Evolutionary conservation across 2,888 invertebrate genomes (phyloP).

Genomic region (Rotaria sp.): DNA sequence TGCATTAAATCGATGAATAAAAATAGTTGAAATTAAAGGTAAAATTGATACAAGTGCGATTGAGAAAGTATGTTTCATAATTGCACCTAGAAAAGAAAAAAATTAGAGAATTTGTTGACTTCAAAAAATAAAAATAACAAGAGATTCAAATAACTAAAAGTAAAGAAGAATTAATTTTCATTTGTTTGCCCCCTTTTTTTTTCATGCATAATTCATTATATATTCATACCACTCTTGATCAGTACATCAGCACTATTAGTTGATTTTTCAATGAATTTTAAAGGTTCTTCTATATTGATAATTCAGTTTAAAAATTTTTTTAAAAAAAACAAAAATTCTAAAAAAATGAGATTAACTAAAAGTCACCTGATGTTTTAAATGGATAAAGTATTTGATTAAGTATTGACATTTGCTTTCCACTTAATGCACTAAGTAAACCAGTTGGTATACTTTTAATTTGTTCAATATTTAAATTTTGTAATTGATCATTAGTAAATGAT

Average conservation of each 20-base stretch:
- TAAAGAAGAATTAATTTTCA: neutral
- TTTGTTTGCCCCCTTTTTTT: neutral
- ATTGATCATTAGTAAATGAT: neutral
- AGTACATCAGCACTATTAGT: neutral
- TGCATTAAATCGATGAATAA: neutral
- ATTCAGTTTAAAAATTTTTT: neutral
- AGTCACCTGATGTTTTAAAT: conserved; percentile 29
- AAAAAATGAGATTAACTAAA: neutral
- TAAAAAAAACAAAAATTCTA: too few relatives aligned
- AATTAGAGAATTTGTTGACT: neutral
- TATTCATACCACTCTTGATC: neutral
- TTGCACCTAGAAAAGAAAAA: neutral
- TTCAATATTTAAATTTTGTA: conserved; percentile 21
- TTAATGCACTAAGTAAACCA: neutral
- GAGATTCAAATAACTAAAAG: neutral
- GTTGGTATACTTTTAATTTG: conserved; percentile 5
- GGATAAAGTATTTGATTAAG: neutral
- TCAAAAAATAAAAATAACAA: neutral
- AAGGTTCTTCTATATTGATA: neutral
- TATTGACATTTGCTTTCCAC: neutral
- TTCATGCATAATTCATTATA: neutral
- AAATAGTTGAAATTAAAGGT: neutral
- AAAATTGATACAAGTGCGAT: neutral
- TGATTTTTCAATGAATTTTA: neutral
- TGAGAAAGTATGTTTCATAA: neutral